Conservation (phyloP, 2,888 invertebrate species). For the Lasioglossum pauxillum region DNA sequence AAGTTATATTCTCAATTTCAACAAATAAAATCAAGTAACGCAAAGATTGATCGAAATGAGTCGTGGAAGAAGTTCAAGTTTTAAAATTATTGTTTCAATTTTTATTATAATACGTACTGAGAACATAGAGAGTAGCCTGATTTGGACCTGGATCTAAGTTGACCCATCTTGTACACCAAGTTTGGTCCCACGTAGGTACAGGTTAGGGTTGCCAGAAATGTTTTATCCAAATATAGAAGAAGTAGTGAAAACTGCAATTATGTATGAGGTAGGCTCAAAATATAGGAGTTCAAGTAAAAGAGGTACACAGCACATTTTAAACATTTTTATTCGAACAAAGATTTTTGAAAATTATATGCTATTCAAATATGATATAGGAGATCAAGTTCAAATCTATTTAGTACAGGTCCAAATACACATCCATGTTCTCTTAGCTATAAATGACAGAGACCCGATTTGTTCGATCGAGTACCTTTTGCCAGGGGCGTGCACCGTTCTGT, state of each 20-base stretch:
- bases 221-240: too few species aligned
- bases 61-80: background rate
- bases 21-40: background rate
- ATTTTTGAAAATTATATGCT: too few species aligned
- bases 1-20: background rate
- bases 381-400: too few species aligned
- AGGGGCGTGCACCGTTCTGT: slow-evolving; percentile 6
- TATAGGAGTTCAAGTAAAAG: too few species aligned
- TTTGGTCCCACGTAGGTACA: background rate
- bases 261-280: too few species aligned
- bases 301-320: too few species aligned
- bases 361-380: too few species aligned
- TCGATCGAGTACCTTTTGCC: slow-evolving; percentile 4
- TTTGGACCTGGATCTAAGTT: background rate
- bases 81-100: background rate
- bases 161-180: background rate
- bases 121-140: background rate
- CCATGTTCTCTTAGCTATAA: background rate
- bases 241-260: too few species aligned
- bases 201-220: too few species aligned
- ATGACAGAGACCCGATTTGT: background rate
- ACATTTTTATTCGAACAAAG: too few species aligned
- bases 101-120: background rate
- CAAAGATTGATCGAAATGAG: background rate
- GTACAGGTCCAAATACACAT: background rate